phyloP scores from a whole-genome alignment of 2,888 invertebrate genomes.

The Ashinkailepas kermadecensis region DNA sequence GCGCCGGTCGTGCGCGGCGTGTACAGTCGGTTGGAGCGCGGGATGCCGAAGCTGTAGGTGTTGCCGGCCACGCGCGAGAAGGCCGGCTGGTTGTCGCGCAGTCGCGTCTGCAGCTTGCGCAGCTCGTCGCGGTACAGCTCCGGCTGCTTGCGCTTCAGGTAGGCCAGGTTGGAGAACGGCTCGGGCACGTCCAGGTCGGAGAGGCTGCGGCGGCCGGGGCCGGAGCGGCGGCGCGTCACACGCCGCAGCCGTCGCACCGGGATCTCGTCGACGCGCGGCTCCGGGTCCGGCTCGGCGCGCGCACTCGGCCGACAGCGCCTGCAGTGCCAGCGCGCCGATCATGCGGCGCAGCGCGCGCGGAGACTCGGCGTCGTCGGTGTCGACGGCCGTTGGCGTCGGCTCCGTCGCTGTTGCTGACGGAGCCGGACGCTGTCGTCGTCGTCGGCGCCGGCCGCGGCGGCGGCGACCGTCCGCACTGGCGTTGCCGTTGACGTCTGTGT shows the following conservation, averaged over 20 bases:
- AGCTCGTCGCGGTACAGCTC: constrained; percentile 6
- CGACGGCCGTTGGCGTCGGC: not conserved
- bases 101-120: constrained; percentile 2
- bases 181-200: constrained; percentile 10
- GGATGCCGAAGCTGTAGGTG: constrained; percentile 16
- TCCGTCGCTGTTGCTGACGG: not conserved
- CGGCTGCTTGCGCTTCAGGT: not conserved
- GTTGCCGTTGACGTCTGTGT: not conserved
- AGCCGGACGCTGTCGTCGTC: too few species aligned
- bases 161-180: constrained; percentile 20
- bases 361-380: not conserved
- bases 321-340: constrained; percentile 13
- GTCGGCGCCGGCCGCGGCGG: too few species aligned
- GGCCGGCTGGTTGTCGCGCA: not conserved
- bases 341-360: not conserved
- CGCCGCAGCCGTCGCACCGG: constrained; percentile 16
- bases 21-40: constrained; percentile 15
- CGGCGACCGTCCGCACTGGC: not conserved
- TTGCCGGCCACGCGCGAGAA: not conserved
- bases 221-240: not conserved
- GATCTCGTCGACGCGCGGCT: not conserved
- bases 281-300: not conserved
- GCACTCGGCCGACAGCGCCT: constrained; percentile 12
- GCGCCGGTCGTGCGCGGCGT: not conserved
- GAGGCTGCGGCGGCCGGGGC: constrained; percentile 5